phyloP scores from a whole-genome alignment of 2,797 vertebrate genomes.

The Muscicapa striata region DNA sequence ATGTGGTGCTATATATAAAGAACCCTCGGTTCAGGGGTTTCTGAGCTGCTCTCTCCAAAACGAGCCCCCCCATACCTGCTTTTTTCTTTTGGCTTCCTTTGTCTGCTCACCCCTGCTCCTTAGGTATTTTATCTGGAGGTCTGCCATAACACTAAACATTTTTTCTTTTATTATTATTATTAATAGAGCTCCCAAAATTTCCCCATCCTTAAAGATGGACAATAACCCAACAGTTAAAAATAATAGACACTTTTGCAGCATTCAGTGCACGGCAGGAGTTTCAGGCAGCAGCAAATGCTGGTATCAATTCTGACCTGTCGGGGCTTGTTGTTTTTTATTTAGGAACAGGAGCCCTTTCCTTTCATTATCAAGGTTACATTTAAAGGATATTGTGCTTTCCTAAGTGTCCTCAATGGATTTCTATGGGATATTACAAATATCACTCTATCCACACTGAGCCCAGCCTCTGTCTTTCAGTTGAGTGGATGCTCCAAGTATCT shows the following conservation, averaged over 20 bases:
- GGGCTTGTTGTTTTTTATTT: slow-evolving; percentile 62
- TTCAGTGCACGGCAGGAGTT: slow-evolving; percentile 28
- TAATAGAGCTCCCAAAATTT: slow-evolving; percentile 5
- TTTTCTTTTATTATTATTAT: slow-evolving; percentile 31
- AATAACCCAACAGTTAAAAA: slow-evolving; percentile 50
- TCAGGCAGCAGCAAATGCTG: slow-evolving; percentile 10
- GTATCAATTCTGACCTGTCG: slow-evolving; percentile 36
- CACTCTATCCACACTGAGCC: slow-evolving; percentile 20
- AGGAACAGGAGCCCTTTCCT: slow-evolving; percentile 43
- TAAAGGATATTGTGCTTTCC: slow-evolving; percentile 55
- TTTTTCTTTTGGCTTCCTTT: slow-evolving; percentile 28
- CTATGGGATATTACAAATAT: slow-evolving; percentile 50
- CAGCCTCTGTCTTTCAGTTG: background rate
- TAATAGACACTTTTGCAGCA: slow-evolving; percentile 44
- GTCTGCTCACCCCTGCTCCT: background rate
- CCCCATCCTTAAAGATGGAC: slow-evolving; percentile 43
- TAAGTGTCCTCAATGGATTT: slow-evolving; percentile 57
- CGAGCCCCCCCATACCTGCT: background rate
- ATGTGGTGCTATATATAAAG: slow-evolving; percentile 67
- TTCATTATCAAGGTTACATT: slow-evolving; percentile 63
- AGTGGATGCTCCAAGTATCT: background rate
- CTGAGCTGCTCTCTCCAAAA: background rate
- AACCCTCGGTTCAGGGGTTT: slow-evolving; percentile 36
- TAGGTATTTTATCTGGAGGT: background rate
- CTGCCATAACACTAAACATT: background rate